Base-by-base conservation (phyloP, 92 coral and sea anemone species). In the Epizoanthus rinbou region DNA sequence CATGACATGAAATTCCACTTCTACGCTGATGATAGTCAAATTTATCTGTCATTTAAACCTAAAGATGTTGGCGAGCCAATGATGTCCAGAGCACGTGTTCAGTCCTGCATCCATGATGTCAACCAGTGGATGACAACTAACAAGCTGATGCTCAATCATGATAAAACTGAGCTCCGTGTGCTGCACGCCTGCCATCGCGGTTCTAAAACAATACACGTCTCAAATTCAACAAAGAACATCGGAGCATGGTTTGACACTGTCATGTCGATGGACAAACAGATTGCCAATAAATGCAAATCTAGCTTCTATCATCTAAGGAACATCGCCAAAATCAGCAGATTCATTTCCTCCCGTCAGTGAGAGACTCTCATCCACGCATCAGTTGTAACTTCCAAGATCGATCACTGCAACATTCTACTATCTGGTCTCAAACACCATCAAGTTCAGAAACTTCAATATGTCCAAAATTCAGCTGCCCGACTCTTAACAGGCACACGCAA, bases 121-220 rank as follows among this genome's bases (percentile, higher is more conserved):
- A 80, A 80, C 50, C 31, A 76, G 25, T 79, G 84, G 73, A 79
- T 79, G 84, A 59, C 84, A 63, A 79, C 67, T 63, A 81, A 69
- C 24, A 66, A 65, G 85, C 45, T 66, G 37, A 81, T 69, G 76
- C 85, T 66, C 60, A 69, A 81, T 11, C 85, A 41, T 24, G 75
- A 31, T n/a, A 39, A 43, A 45, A 5, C 50, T 45, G 50, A 33
- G 16, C 53, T 45, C 53, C 79, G 4, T 33, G 79, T 73, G 24
- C 57, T 76, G 33, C 52, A 58, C 72, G 74, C 72, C 72, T 73
- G 75, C 45, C 84, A 79, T 64, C 73, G 84, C 8, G 69, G 84
- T 35, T 58, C 74, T 28, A 50, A 58, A 13, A 25, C 5, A 37
- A 69, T 69, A 17, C 53, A 25, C 7, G 54, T 43, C 28, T 69